A percentile compares a stretch with the other conserved stretches of the same genome.
Evolutionary conservation across 2,888 invertebrate genomes (phyloP).

Genomic region (Endotricha flammealis): DNA sequence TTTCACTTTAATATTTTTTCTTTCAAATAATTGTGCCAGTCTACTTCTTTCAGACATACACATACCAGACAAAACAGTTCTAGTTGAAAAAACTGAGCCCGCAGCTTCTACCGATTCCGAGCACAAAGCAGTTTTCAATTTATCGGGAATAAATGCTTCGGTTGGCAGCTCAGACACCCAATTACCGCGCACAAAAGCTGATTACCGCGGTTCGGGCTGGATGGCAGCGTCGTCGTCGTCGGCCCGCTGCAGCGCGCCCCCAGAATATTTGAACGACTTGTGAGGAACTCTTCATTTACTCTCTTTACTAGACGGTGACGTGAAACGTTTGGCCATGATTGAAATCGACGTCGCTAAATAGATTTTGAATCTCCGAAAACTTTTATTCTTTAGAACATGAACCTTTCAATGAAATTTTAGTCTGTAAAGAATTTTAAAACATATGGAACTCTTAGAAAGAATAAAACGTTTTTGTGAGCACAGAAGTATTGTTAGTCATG

Average conservation of each 20-base stretch:
- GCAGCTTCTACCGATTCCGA: slow-evolving; percentile 61
- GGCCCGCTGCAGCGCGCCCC: slow-evolving; percentile 34
- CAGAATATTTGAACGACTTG: slow-evolving; percentile 64
- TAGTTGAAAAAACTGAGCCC: slow-evolving; percentile 47
- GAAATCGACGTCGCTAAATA: slow-evolving; percentile 40
- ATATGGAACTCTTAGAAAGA: background rate
- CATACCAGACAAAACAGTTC: too few relatives aligned
- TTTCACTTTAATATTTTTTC: too few relatives aligned
- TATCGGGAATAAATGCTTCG: slow-evolving; percentile 75
- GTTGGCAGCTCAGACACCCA: slow-evolving; percentile 77
- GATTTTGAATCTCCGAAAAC: slow-evolving; percentile 14
- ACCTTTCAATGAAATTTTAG: background rate
- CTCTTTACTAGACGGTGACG: slow-evolving; percentile 44
- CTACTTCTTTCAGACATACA: too few relatives aligned
- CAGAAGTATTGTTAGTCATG: too few relatives aligned
- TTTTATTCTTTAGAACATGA: background rate
- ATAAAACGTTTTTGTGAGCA: slow-evolving; percentile 2
- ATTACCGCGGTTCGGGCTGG: slow-evolving; percentile 65
- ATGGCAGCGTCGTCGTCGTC: slow-evolving; percentile 26
- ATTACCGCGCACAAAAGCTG: slow-evolving; percentile 77
- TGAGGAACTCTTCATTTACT: slow-evolving; percentile 64
- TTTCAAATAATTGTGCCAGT: too few relatives aligned
- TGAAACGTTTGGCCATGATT: slow-evolving; percentile 42
- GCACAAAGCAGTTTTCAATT: slow-evolving; percentile 76
- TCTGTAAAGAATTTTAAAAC: slow-evolving; percentile 6